Evolutionary conservation across 2,797 vertebrate species (phyloP).

Genomic region (Psittacula echo): DNA sequence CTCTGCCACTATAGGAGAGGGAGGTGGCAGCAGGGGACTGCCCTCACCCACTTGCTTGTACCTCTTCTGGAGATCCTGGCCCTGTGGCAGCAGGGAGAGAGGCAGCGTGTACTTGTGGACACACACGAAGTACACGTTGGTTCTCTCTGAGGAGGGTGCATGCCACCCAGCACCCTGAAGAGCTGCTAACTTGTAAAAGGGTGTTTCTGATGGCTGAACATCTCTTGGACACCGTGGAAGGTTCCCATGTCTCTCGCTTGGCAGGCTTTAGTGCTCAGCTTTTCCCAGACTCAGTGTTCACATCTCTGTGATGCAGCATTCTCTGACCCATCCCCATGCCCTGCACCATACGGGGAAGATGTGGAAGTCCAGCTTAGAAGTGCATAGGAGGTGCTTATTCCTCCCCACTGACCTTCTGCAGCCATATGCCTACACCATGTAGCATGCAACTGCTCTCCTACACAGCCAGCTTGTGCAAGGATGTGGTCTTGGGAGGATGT

Average conservation of each 20-base stretch:
- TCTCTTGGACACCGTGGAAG: background rate
- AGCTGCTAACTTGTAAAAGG: background rate
- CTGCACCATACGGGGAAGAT: background rate
- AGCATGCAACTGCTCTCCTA: background rate
- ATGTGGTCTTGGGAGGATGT: background rate
- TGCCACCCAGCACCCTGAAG: background rate
- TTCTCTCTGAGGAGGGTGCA: rapidly evolving
- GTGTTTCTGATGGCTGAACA: background rate
- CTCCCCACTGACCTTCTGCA: background rate
- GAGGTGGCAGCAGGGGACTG: background rate
- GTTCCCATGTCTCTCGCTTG: background rate
- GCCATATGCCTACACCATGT: rapidly evolving
- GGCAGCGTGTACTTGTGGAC: background rate
- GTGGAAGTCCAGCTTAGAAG: background rate
- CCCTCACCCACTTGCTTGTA: background rate
- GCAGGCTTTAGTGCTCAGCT: background rate
- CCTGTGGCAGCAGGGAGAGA: background rate
- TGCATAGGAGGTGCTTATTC: no score
- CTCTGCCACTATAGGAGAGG: background rate
- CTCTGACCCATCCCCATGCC: background rate
- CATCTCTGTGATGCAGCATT: background rate
- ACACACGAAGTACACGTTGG: background rate
- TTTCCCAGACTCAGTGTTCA: background rate
- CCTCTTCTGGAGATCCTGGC: background rate
- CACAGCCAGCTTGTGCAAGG: background rate